Evolutionary conservation across 2,888 invertebrate species (phyloP).

Genomic region (Tillus elongatus): DNA sequence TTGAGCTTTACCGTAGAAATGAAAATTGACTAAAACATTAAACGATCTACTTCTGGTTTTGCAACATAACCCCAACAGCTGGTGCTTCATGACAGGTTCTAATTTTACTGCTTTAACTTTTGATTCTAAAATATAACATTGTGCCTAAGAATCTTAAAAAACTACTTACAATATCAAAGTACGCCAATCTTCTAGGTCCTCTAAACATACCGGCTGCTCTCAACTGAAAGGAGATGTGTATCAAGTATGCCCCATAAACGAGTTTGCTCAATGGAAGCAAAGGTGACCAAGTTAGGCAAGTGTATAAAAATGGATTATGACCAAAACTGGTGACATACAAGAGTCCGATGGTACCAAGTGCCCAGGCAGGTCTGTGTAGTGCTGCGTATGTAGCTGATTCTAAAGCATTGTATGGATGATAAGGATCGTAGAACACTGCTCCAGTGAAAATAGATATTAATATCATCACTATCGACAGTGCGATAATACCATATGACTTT

Average conservation of each 20-base stretch:
- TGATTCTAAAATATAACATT: too few relatives aligned
- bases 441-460: constrained; percentile 43
- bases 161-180: constrained; percentile 38
- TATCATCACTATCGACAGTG: constrained; percentile 42
- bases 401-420: constrained; percentile 43
- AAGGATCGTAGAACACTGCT: constrained; percentile 44
- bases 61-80: too few relatives aligned
- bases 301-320: constrained; percentile 29
- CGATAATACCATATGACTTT: constrained; percentile 42
- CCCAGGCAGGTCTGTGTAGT: constrained; percentile 50
- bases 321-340: constrained; percentile 49
- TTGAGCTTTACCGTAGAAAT: too few relatives aligned
- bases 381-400: constrained; percentile 50
- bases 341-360: constrained; percentile 43
- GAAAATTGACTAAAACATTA: too few relatives aligned
- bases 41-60: too few relatives aligned
- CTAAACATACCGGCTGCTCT: constrained; percentile 45
- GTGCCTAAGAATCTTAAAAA: too few relatives aligned
- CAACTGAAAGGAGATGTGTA: constrained; percentile 47
- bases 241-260: constrained; percentile 51
- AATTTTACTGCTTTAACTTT: too few relatives aligned
- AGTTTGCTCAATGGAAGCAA: constrained; percentile 52
- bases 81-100: too few relatives aligned
- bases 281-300: constrained; percentile 49
- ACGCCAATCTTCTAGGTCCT: constrained; percentile 40